Base-by-base conservation (phyloP, 2,888 invertebrate species). In the Matsumyia berberina region DNA sequence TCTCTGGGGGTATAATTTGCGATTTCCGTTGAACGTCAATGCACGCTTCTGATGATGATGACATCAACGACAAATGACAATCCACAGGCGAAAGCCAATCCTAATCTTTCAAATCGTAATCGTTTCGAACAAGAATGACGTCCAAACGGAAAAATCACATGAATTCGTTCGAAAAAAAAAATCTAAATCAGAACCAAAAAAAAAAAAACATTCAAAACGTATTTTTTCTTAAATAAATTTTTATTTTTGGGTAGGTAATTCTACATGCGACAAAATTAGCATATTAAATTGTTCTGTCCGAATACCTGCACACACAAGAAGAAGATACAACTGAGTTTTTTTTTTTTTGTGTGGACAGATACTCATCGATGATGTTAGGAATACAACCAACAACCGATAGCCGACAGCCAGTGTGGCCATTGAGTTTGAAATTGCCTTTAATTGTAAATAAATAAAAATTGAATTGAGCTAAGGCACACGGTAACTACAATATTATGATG, bases 31-130 rank as follows among this genome's bases (percentile, higher is more conserved):
- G 7, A 60, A 83, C 70, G 70, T 77, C 51, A 66, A 77, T 66
- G 44, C 77, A 67, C 42, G 15, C 35, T 53, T 69, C 29, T 64
- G 73, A 66, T 74, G 73, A 66, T 74, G 73, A 69, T 78, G 73
- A 83, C 78, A 78, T 62, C 83, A 79, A 55, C 62, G 24, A 24
- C 24, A 24, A 24, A 24, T 4, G 24, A 72, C 78, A 73, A 53
- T 70, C 55, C 29, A 55, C 73, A 69, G 49, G 24, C 67, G 62
- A 58, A 67, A 24, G 24, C 24, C 66, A 35, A 62, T 70, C 33
- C 73, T 67, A 69, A 83, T 83, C 79, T 69, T 69, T 79, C 73
- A 83, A 67, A 73, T 83, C 73, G 62, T 78, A 83, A 79, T 74
- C 62, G 67, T 64, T 83, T 78, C 67, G 60, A 69, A 83, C 73